Evolutionary conservation across 2,888 invertebrate species (phyloP).

Genomic region (Dryadula phaetusa): DNA sequence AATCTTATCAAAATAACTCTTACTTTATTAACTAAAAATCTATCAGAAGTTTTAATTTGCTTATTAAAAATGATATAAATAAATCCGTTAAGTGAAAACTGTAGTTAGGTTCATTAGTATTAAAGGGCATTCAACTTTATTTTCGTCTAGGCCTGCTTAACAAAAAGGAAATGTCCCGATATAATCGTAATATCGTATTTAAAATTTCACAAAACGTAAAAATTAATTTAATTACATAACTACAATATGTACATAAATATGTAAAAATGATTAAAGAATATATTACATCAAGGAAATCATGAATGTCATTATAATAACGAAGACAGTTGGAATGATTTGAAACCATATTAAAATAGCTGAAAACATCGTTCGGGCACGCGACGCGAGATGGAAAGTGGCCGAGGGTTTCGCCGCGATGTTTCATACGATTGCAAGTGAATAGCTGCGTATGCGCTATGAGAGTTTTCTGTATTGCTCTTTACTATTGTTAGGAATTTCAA

Average conservation of each 20-base stretch:
- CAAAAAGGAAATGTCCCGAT: background rate
- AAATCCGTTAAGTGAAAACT: too few relatives aligned
- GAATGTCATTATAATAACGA: slow-evolving; percentile 17
- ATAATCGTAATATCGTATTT: background rate
- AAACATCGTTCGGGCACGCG: slow-evolving; percentile 30
- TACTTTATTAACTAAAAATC: too few relatives aligned
- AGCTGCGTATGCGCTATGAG: slow-evolving; percentile 18
- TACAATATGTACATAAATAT: slow-evolving; percentile 19
- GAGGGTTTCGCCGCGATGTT: slow-evolving; percentile 27
- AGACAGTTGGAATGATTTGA: slow-evolving; percentile 29
- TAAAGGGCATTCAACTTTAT: too few relatives aligned
- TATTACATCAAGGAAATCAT: slow-evolving; percentile 35
- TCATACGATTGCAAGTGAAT: slow-evolving; percentile 19
- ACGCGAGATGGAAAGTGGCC: slow-evolving; percentile 48
- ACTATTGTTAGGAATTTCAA: too few relatives aligned
- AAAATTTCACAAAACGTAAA: slow-evolving; percentile 2
- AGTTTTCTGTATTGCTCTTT: slow-evolving; percentile 21
- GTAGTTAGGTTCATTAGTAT: too few relatives aligned
- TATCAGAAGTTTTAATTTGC: too few relatives aligned
- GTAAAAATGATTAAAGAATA: slow-evolving; percentile 21
- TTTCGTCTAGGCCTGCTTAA: too few relatives aligned
- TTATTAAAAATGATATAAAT: too few relatives aligned
- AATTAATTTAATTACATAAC: slow-evolving; percentile 16
- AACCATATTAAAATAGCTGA: slow-evolving; percentile 25
- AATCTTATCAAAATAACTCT: too few relatives aligned